Conservation (phyloP, 1,140 invertebrate species). For the Forficula auricularia region DNA sequence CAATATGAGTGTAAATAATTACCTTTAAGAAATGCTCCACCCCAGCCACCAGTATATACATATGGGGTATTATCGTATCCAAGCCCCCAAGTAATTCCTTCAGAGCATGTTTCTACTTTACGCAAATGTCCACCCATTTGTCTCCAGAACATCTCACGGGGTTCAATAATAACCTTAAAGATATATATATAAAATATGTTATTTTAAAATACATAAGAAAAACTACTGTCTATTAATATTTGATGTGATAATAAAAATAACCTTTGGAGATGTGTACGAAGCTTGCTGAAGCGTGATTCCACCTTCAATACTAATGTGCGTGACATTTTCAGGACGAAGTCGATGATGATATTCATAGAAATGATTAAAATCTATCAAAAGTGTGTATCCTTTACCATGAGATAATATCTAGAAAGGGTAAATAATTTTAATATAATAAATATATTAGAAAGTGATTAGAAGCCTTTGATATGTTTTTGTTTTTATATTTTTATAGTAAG, state of each 20-base stretch:
- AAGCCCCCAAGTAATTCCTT: conserved; percentile 72
- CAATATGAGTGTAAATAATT: conserved; percentile 12
- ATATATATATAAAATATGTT: conserved; percentile 2
- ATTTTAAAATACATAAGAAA: conserved; percentile 2
- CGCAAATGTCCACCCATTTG: conserved; percentile 69
- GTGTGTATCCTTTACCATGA: conserved; percentile 37
- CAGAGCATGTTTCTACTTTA: conserved; percentile 52
- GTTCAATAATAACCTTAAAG: conserved; percentile 43
- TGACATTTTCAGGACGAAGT: conserved; percentile 46
- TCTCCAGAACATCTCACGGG: conserved; percentile 59
- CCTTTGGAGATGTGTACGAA: conserved; percentile 25
- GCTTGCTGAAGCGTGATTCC: conserved; percentile 47
- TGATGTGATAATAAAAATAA: background rate
- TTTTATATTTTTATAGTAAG: too few species aligned
- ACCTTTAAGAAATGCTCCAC: conserved; percentile 59
- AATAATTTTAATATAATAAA: too few species aligned
- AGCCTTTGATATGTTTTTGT: too few species aligned
- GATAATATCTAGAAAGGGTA: conserved; percentile 34
- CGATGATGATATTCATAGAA: conserved; percentile 54
- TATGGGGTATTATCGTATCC: conserved; percentile 67
- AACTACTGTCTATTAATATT: conserved; percentile 1
- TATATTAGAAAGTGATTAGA: too few species aligned
- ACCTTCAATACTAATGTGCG: conserved; percentile 49
- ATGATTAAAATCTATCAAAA: conserved; percentile 43
- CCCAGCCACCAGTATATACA: conserved; percentile 74